Percentiles rank a stretch among this genome's conserved stretches.
phyloP scores from a whole-genome alignment of 2,113 vertebrate species.

The Forbesichthys papilliferus region DNA sequence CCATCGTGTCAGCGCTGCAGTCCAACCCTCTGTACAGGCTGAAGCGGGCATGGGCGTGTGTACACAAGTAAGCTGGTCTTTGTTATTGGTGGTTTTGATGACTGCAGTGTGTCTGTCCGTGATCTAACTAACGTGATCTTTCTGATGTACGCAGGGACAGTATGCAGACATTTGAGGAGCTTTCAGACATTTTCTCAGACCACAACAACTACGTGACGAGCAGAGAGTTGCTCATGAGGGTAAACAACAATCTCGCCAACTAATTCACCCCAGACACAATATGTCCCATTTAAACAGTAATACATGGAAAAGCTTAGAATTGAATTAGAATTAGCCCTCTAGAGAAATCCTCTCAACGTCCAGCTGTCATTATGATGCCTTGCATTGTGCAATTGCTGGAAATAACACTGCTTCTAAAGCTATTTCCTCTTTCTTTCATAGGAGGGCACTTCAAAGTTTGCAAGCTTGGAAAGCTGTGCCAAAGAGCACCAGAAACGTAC shows the following conservation, averaged over 20 bases:
- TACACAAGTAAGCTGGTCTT: conserved; percentile 84
- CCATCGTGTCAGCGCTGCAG: conserved; percentile 92
- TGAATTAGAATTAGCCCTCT: not conserved
- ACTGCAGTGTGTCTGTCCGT: not conserved
- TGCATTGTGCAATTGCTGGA: not conserved
- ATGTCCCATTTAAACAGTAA: not conserved
- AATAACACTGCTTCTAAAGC: too few relatives aligned
- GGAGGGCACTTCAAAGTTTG: conserved; percentile 97
- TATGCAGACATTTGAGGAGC: conserved; percentile 89
- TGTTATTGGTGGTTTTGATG: not conserved
- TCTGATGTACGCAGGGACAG: conserved; percentile 77
- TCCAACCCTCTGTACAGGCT: conserved; percentile 93
- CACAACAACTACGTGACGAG: conserved; percentile 93
- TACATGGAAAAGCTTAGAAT: not conserved
- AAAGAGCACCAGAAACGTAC: conserved; percentile 95
- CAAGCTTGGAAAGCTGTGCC: conserved; percentile 88
- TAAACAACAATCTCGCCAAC: conserved; percentile 60
- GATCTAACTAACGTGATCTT: not conserved
- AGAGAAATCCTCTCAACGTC: too few relatives aligned
- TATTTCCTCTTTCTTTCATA: conserved; percentile 52
- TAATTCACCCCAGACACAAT: not conserved
- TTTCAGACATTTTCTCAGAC: conserved; percentile 94
- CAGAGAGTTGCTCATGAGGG: conserved; percentile 93
- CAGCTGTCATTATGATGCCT: not conserved
- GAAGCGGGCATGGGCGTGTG: conserved; percentile 86